phyloP scores from a whole-genome alignment of 2,888 invertebrate genomes.

The Tetragonisca angustula region DNA sequence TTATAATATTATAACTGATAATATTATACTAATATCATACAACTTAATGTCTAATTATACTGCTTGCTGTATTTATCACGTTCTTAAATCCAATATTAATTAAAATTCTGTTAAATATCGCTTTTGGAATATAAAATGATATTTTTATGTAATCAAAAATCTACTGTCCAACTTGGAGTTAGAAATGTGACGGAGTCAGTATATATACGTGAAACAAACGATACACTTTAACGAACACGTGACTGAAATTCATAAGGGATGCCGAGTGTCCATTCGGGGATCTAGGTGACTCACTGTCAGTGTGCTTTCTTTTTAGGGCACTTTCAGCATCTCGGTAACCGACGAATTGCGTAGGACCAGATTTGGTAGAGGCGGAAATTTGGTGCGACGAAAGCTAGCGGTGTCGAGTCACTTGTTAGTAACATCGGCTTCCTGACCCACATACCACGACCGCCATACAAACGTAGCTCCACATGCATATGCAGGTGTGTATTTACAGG shows the following conservation, averaged over 20 bases:
- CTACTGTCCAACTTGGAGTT: background rate
- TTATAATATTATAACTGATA: no score
- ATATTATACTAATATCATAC: background rate
- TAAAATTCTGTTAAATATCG: background rate
- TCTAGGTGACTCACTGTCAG: constrained; percentile 36
- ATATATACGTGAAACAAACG: background rate
- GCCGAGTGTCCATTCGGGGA: constrained; percentile 15
- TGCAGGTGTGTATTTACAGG: constrained; percentile 33
- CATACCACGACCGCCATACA: constrained; percentile 78
- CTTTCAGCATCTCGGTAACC: constrained; percentile 37
- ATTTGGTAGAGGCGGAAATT: constrained; percentile 71
- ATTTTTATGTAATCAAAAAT: background rate
- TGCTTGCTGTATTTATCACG: background rate
- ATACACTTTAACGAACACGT: constrained; percentile 24
- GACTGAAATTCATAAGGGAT: constrained; percentile 26
- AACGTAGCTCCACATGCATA: constrained; percentile 52
- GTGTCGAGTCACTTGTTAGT: constrained; percentile 75
- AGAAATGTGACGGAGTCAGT: background rate
- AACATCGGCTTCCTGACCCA: constrained; percentile 81
- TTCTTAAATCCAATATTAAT: no score
- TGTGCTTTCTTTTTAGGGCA: constrained; percentile 42
- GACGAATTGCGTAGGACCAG: constrained; percentile 45
- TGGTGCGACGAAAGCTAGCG: constrained; percentile 70
- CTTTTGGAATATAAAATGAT: background rate
- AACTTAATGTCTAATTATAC: background rate